Evolutionary conservation across 1,140 invertebrate genomes (phyloP).

Genomic region (Aleiodes sp.): DNA sequence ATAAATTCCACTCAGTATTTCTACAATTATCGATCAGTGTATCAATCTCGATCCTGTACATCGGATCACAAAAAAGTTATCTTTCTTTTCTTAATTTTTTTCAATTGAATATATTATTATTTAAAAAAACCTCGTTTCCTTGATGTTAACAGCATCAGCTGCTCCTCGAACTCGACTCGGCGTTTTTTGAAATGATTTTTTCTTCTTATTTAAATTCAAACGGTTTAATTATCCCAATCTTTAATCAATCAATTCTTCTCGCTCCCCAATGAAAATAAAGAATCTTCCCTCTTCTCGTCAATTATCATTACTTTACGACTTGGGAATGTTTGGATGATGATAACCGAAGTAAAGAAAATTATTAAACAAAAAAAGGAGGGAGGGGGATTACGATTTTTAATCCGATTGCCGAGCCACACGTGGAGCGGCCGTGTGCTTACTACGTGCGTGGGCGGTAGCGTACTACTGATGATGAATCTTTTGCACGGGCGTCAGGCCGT

Average conservation of each 20-base stretch:
- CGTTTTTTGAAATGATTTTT: background rate
- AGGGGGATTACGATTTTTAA: slow-evolving; percentile 9
- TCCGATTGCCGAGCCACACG: slow-evolving; percentile 45
- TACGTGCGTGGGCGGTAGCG: slow-evolving; percentile 63
- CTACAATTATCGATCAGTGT: background rate
- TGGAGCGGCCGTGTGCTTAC: slow-evolving; percentile 58
- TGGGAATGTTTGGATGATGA: too few relatives aligned
- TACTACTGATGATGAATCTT: slow-evolving; percentile 52
- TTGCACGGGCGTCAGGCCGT: slow-evolving; percentile 19
- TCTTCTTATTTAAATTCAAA: too few relatives aligned
- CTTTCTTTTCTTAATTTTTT: background rate
- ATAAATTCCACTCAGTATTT: background rate
- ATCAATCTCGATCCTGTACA: background rate
- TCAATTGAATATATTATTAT: too few relatives aligned
- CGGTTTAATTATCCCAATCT: too few relatives aligned
- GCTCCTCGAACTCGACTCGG: background rate
- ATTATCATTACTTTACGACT: too few relatives aligned
- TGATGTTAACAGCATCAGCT: too few relatives aligned
- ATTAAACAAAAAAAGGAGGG: background rate
- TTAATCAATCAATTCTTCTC: too few relatives aligned
- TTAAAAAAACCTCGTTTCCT: too few relatives aligned
- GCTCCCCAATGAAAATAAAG: too few relatives aligned
- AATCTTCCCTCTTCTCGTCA: too few relatives aligned
- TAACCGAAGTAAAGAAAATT: background rate
- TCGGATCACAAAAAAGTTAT: background rate